Evolutionary conservation across 2,888 invertebrate genomes (phyloP).

Genomic region (Gerosis bhagava): DNA sequence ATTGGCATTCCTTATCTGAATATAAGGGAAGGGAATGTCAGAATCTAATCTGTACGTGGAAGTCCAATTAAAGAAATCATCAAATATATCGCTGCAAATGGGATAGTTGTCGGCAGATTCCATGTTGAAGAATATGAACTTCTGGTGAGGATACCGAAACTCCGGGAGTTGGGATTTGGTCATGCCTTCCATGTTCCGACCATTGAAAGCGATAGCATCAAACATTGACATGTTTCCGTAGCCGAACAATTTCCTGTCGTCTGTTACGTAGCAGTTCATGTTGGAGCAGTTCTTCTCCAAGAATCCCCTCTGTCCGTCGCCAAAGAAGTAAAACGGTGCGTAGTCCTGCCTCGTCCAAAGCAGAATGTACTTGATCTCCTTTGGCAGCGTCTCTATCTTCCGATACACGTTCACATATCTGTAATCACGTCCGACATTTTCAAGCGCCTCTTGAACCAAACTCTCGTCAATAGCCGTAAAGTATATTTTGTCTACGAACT

Average conservation of each 20-base stretch:
- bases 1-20: slow-evolving; percentile 48
- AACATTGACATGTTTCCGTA: slow-evolving; percentile 50
- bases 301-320: slow-evolving; percentile 55
- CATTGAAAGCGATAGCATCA: slow-evolving; percentile 64
- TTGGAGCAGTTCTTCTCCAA: slow-evolving; percentile 58
- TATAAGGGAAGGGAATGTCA: slow-evolving; percentile 61
- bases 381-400: slow-evolving; percentile 46
- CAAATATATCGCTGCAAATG: slow-evolving; percentile 48
- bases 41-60: slow-evolving; percentile 67
- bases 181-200: slow-evolving; percentile 45
- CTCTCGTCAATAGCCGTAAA: slow-evolving; percentile 36
- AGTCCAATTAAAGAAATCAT: slow-evolving; percentile 73
- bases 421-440: slow-evolving; percentile 53
- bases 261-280: slow-evolving; percentile 61
- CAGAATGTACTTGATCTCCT: slow-evolving; percentile 58
- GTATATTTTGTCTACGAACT: slow-evolving; percentile 38
- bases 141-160: slow-evolving; percentile 52
- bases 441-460: slow-evolving; percentile 52
- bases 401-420: slow-evolving; percentile 60
- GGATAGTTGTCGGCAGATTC: slow-evolving; percentile 68
- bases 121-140: slow-evolving; percentile 64
- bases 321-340: slow-evolving; percentile 55
- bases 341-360: slow-evolving; percentile 55
- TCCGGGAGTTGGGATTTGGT: slow-evolving; percentile 42
- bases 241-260: slow-evolving; percentile 46